Evolutionary conservation across 2,888 invertebrate species (phyloP), one percentile per base, ranked within the genome.

Genomic region (Thereva nobilitata): DNA sequence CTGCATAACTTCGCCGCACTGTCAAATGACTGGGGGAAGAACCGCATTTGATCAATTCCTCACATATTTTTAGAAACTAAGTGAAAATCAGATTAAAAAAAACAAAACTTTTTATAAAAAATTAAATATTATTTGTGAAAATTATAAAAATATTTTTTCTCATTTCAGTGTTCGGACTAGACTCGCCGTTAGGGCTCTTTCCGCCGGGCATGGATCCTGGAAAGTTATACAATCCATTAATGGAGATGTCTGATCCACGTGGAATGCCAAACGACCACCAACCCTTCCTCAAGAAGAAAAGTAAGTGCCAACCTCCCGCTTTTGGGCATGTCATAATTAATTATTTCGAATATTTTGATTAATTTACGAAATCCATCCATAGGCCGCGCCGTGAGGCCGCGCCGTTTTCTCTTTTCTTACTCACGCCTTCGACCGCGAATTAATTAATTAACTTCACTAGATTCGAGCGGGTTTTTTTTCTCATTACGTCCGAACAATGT

Each of bases 281-380:
- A 76, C 87, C 87, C 72, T 88, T 85, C 75, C 87, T 88, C 73
- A 91, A 91, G 84, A 88, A 89, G 85, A 91, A 91, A 87, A 89
- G 91, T 91, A 84, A 88, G 89, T 86, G 74, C 23, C 23, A 23
- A 2, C 23, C 23, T 23, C 23, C 23, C 23, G 23, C 23, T 23
- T 2, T 2, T 2, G 23, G 23, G 23, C 23, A 23, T 23, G 23
- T 23, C 23, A 23, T 23, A 23, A 23, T 23, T 23, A 23, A 23
- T 23, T 23, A 23, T 23, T 23, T 2, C 23, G 23, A 23, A 23
- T 23, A 23, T 23, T 23, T 23, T 23, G 23, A 23, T 23, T 23
- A 23, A 23, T 23, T 23, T 23, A 23, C 23, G 23, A 23, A 23
- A 23, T 23, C 23, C 23, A 23, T 23, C 23, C 23, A 23, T 23